Evolutionary conservation across 2,797 vertebrate species (phyloP).

Genomic region (Notoglanidium macrostoma): DNA sequence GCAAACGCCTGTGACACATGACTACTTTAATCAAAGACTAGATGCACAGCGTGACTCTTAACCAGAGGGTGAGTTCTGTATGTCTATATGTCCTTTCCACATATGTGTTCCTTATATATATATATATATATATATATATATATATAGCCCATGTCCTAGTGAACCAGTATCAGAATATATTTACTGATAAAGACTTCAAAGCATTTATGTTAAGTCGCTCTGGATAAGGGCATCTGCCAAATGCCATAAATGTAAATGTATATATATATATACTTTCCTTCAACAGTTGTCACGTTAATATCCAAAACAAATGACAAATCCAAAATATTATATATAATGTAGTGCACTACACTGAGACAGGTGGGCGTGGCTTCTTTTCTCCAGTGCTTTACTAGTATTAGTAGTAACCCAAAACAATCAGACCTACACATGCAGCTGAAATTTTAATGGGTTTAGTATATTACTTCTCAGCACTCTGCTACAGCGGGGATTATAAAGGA

Average conservation of each 20-base stretch:
- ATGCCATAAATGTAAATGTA: not conserved
- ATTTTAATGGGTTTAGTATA: not conserved
- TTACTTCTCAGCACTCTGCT: not conserved
- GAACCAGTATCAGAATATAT: no score
- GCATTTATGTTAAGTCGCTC: no score
- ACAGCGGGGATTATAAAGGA: not conserved
- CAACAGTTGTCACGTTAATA: not conserved
- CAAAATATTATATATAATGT: not conserved
- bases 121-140: no score
- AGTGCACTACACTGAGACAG: not conserved
- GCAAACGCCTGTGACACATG: constrained; percentile 32
- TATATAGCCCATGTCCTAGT: no score
- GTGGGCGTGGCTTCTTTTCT: not conserved
- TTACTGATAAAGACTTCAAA: no score
- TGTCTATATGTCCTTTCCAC: not conserved
- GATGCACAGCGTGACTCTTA: not conserved
- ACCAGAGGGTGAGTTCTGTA: not conserved
- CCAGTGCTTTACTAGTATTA: not conserved
- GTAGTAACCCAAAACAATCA: not conserved
- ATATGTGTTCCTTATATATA: not conserved
- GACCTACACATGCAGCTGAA: no score
- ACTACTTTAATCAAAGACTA: constrained; percentile 35
- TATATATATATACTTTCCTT: not conserved
- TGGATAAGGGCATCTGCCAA: no score
- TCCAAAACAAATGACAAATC: not conserved